Evolutionary conservation across 2,797 vertebrate species (phyloP), one percentile per base, ranked within the genome.

Genomic region (Distichodus sexfasciatus): DNA sequence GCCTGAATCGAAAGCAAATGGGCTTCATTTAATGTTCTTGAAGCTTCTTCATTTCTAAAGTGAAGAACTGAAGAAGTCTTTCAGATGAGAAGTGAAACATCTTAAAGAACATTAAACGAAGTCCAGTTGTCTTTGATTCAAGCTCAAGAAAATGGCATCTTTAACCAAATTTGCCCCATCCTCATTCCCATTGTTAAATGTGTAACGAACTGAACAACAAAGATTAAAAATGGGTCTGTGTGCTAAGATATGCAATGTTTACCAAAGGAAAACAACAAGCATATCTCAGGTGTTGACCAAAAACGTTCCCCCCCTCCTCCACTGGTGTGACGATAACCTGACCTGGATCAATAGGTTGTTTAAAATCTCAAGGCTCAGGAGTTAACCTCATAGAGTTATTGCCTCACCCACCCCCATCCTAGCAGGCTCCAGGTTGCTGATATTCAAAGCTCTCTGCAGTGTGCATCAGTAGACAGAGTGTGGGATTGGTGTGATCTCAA

Each of bases 281-380:
- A 5, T 15, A 36, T 54, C 31, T 28, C 44, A 33, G 67, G 41
- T 44, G 3, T 19, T 74, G 67, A 23, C 10, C 11, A 24, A 6
- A 54, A n/a, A 3, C 10, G 12, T 44, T 24, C 58, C 38, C 35
- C 15, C 40, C 46, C 33, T 35, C 69, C 57, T 26, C 43, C 48
- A 29, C 17, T 40, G 15, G 31, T 60, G 72, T 15, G 48, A 55
- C 62, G 40, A 71, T 57, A 68, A 68, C 69, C 55, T 71, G 78
- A 82, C 67, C 63, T 38, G 60, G 72, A 83, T 87, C 82, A 81
- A 84, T 83, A 78, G 24, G 63, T 68, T 58, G 76, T 82, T 82
- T 77, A 75, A 82, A 79, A 75, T 83, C 48, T 67, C 64, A 66
- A 24, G 73, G 61, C 41, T 59, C 71, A 23, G 64, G 66, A 70